Percentiles rank a stretch among this genome's conserved stretches.
Evolutionary conservation across 2,797 vertebrate species (phyloP).

Genomic region (Gymnoscopelus microlampas): DNA sequence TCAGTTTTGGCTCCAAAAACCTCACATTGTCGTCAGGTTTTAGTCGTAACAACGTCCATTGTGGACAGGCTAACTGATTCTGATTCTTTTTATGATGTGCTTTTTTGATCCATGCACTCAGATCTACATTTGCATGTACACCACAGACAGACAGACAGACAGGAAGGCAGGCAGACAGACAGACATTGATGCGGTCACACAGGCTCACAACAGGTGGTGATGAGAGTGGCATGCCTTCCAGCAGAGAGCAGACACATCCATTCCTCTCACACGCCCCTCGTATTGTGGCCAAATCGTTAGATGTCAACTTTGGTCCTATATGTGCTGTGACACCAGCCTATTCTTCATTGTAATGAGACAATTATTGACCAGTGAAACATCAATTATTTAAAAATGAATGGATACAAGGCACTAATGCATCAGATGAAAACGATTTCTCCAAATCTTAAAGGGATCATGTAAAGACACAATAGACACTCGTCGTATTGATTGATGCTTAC

Average conservation of each 20-base stretch:
- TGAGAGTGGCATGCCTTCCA: slow-evolving; percentile 53
- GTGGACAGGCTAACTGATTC: neutral
- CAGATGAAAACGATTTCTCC: too few species aligned
- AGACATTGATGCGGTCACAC: slow-evolving; percentile 39
- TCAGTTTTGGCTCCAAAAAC: too few species aligned
- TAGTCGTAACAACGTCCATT: neutral
- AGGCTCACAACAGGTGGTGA: slow-evolving; percentile 59
- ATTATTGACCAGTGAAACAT: neutral
- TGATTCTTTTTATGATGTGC: neutral
- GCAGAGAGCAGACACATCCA: slow-evolving; percentile 39
- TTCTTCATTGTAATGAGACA: slow-evolving; percentile 4
- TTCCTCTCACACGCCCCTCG: slow-evolving; percentile 37
- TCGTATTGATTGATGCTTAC: too few species aligned
- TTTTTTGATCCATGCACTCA: neutral
- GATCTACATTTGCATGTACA: slow-evolving; percentile 43
- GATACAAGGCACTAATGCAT: neutral
- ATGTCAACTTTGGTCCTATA: slow-evolving; percentile 9
- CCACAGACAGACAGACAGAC: slow-evolving; percentile 7
- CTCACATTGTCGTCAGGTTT: too few species aligned
- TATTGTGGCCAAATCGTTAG: slow-evolving; percentile 28
- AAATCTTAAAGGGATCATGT: too few species aligned
- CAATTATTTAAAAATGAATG: neutral
- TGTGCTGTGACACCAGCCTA: neutral
- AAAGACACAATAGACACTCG: too few species aligned
- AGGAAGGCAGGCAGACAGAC: slow-evolving; percentile 52